Percentiles rank a stretch among this genome's conserved stretches.
phyloP scores from a whole-genome alignment of 2,888 invertebrate genomes.

The Drosophila kanekoi region DNA sequence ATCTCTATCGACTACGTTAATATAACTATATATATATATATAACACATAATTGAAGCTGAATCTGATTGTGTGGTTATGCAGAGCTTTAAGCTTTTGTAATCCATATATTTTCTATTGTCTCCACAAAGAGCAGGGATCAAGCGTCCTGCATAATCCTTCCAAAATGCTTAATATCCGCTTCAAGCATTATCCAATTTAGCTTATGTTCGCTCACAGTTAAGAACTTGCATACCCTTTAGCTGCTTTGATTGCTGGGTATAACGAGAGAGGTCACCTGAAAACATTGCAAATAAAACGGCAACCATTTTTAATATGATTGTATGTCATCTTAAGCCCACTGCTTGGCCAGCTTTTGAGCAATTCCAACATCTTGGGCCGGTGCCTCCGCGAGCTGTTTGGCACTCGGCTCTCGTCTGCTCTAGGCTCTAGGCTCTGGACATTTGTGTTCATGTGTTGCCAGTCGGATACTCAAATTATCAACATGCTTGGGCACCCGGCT shows the following conservation, averaged over 20 bases:
- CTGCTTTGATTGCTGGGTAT: slow-evolving; percentile 18
- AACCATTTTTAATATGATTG: slow-evolving; percentile 83
- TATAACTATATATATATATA: too few species aligned
- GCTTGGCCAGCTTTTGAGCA: slow-evolving; percentile 42
- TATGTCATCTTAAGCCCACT: slow-evolving; percentile 81
- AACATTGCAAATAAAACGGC: slow-evolving; percentile 82
- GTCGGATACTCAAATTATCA: slow-evolving; percentile 80
- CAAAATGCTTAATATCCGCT: neutral
- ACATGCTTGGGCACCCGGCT: slow-evolving; percentile 53
- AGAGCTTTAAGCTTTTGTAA: too few species aligned
- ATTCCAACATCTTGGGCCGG: slow-evolving; percentile 13
- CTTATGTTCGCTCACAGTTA: neutral
- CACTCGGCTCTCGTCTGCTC: slow-evolving; percentile 17
- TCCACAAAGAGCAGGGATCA: too few species aligned
- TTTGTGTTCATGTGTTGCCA: slow-evolving; percentile 62
- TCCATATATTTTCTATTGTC: too few species aligned
- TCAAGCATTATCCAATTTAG: neutral
- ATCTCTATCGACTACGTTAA: neutral
- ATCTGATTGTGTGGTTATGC: too few species aligned
- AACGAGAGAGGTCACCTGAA: slow-evolving; percentile 71
- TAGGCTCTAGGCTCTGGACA: slow-evolving; percentile 19
- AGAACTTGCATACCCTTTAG: neutral
- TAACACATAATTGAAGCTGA: too few species aligned
- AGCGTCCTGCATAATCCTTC: too few species aligned
- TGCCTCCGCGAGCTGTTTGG: slow-evolving; percentile 25